Conservation (phyloP, 2,888 invertebrate genomes). For the Dorcus parallelipipedus region DNA sequence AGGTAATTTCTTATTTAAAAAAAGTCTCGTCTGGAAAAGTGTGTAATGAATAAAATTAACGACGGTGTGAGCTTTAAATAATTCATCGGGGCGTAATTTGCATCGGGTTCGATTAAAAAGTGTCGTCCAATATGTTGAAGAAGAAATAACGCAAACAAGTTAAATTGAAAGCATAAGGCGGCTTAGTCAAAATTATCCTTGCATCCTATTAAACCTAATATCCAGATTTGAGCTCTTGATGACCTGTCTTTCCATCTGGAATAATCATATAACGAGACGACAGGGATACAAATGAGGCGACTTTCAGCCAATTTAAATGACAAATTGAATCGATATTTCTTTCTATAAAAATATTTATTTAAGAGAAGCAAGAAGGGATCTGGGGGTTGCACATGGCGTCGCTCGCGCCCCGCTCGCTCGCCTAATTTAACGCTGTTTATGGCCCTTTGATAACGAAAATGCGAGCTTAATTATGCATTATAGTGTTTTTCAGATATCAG, state of each 20-base stretch:
- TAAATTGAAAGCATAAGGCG: slow-evolving; percentile 20
- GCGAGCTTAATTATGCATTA: slow-evolving; percentile 41
- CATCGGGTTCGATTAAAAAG: slow-evolving; percentile 19
- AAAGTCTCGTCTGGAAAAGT: no score
- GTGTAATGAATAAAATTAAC: background rate
- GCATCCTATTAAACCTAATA: slow-evolving; percentile 43
- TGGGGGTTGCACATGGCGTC: slow-evolving; percentile 5
- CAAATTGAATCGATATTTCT: slow-evolving; percentile 51
- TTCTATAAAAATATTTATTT: slow-evolving; percentile 51
- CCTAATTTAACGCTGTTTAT: slow-evolving; percentile 39
- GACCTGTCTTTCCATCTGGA: slow-evolving; percentile 42
- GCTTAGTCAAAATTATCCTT: slow-evolving; percentile 37
- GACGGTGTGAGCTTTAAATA: background rate
- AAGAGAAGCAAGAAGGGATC: slow-evolving; percentile 30
- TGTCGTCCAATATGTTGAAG: slow-evolving; percentile 10
- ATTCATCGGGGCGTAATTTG: slow-evolving; percentile 9
- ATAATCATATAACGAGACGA: slow-evolving; percentile 50
- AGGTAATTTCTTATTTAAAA: no score
- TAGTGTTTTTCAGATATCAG: slow-evolving; percentile 41
- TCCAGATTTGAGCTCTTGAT: slow-evolving; percentile 44
- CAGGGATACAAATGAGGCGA: slow-evolving; percentile 50
- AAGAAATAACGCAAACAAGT: slow-evolving; percentile 15
- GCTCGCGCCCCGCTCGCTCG: slow-evolving; percentile 7
- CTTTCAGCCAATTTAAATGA: slow-evolving; percentile 51
- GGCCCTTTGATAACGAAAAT: slow-evolving; percentile 38